A percentile compares a stretch with the other conserved stretches of the same genome.
These are phyloP conservation scores for Pituophis catenifer DNA, from an alignment of 2,113 vertebrate genomes.

Conservation along the genomic window DNA sequence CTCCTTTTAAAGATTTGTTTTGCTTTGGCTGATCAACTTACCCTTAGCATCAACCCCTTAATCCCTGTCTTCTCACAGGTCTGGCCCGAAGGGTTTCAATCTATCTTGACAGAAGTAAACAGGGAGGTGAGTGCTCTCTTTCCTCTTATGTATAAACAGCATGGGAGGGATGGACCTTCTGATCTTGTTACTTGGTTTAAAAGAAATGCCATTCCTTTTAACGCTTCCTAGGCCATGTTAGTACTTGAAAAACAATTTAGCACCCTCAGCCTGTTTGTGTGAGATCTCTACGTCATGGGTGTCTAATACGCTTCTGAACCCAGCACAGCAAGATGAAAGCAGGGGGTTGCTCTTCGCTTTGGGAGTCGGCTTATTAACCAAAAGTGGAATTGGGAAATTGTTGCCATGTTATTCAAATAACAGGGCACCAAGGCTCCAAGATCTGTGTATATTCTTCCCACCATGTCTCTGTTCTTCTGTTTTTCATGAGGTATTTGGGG, in stretches of 20 bases:
- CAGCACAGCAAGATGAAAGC: background rate
- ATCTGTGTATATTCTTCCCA: background rate
- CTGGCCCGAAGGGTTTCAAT: slow-evolving; percentile 88
- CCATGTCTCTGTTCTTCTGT: background rate
- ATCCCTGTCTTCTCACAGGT: slow-evolving; percentile 76
- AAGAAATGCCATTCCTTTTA: background rate
- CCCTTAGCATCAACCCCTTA: slow-evolving; percentile 50
- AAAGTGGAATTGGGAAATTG: background rate
- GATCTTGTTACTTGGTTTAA: background rate
- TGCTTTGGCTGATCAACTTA: slow-evolving; percentile 50
- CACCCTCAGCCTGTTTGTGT: background rate
- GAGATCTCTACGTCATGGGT: background rate
- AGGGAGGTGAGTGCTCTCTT: slow-evolving; percentile 84
- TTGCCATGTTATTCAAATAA: background rate
- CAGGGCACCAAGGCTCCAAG: background rate
- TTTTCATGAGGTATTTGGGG: background rate
- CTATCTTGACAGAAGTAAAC: slow-evolving; percentile 90
- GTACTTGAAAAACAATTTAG: slow-evolving; percentile 7
- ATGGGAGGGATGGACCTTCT: slow-evolving; percentile 35
- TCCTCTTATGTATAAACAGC: slow-evolving; percentile 36
- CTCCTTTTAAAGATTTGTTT: slow-evolving; percentile 24
- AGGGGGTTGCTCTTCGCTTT: background rate
- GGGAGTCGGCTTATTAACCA: background rate
- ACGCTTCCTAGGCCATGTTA: background rate
- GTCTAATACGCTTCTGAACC: background rate